Evolutionary conservation across 1,140 invertebrate genomes (phyloP).

Genomic region (Leptopilina clavipes): DNA sequence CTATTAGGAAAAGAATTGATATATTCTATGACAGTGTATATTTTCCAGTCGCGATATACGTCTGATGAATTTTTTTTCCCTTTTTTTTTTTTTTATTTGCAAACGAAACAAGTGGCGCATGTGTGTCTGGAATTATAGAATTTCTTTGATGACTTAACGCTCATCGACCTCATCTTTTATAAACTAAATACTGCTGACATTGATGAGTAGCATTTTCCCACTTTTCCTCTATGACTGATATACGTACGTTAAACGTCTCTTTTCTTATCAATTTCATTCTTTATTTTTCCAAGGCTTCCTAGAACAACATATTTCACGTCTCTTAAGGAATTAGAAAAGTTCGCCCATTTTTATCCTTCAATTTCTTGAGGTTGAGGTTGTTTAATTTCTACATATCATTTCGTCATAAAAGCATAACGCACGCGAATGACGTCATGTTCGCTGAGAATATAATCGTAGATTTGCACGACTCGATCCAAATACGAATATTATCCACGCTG

Average conservation of each 20-base stretch:
- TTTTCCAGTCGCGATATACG: neutral
- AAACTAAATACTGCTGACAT: neutral
- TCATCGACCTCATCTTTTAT: slow-evolving; percentile 4
- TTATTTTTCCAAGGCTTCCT: too few species aligned
- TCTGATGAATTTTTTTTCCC: neutral
- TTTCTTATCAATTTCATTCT: neutral
- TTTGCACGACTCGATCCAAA: slow-evolving; percentile 10
- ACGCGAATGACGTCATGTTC: slow-evolving; percentile 3
- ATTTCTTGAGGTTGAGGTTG: neutral
- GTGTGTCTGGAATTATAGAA: neutral
- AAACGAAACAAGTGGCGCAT: neutral
- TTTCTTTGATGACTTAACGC: neutral
- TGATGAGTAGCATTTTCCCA: slow-evolving; percentile 1
- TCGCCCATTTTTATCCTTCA: neutral
- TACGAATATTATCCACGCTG: neutral
- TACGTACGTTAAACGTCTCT: neutral
- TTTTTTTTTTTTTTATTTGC: neutral
- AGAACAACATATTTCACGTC: too few species aligned
- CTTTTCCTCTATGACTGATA: neutral
- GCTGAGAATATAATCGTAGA: neutral
- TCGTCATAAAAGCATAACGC: slow-evolving; percentile 2
- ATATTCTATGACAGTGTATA: neutral
- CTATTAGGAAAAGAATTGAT: neutral
- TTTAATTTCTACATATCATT: neutral
- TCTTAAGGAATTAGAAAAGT: too few species aligned